phyloP scores from a whole-genome alignment of 2,113 vertebrate genomes.

The Sphyrna mokarran region DNA sequence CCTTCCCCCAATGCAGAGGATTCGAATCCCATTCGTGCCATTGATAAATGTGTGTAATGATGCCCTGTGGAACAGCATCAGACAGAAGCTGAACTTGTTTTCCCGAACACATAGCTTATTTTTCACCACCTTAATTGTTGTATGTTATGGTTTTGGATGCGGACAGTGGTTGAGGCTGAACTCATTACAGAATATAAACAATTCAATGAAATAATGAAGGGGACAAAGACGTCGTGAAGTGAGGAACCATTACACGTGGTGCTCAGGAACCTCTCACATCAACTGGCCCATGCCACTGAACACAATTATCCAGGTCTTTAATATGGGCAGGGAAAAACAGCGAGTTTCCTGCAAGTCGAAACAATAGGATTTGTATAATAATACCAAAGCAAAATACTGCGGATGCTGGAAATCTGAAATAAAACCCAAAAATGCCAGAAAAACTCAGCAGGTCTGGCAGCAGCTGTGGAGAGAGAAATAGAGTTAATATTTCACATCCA shows the following conservation, averaged over 20 bases:
- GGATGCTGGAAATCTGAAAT: too few species aligned
- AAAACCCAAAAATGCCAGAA: too few species aligned
- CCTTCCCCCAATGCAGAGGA: neutral
- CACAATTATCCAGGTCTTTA: neutral
- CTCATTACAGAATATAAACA: neutral
- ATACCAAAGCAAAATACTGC: too few species aligned
- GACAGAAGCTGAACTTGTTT: conserved; percentile 24
- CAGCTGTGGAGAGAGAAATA: too few species aligned
- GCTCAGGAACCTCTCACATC: neutral
- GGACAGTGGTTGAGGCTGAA: neutral
- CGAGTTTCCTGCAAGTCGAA: neutral
- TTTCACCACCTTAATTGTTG: neutral
- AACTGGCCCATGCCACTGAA: neutral
- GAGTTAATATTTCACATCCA: too few species aligned
- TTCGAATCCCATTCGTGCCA: neutral
- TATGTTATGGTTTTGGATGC: neutral
- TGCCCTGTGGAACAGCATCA: neutral
- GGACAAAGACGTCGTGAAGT: neutral
- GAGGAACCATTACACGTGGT: neutral
- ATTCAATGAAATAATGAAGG: neutral
- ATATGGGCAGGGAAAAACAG: neutral
- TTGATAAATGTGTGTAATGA: neutral
- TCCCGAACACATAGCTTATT: neutral
- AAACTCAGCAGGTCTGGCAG: too few species aligned
- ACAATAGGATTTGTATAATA: neutral